Conservation (phyloP, 2,797 vertebrate genomes). For the Sciurus vulgaris region DNA sequence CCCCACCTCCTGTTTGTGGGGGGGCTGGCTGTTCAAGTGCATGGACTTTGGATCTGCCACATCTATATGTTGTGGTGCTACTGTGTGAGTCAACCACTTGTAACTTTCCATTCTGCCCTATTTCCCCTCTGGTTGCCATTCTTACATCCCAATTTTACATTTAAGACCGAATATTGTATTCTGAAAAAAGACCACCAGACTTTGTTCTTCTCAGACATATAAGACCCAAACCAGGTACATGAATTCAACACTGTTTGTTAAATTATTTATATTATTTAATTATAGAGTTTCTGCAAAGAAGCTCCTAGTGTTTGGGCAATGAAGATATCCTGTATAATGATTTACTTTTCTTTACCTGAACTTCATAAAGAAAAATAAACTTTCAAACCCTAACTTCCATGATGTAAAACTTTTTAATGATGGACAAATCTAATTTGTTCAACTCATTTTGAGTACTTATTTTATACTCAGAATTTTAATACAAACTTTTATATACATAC, state of each 20-base stretch:
- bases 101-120: too few species aligned
- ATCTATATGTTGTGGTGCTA: too few species aligned
- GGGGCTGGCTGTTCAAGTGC: too few species aligned
- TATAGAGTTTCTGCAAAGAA: neutral
- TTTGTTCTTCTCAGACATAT: too few species aligned
- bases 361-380: neutral
- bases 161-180: too few species aligned
- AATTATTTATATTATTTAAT: neutral
- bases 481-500: neutral
- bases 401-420: neutral
- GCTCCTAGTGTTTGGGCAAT: neutral
- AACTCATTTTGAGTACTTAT: neutral
- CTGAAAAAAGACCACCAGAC: too few species aligned
- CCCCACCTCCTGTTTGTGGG: too few species aligned
- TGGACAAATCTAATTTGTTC: neutral
- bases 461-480: constrained; percentile 22
- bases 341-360: neutral
- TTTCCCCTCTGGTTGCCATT: too few species aligned
- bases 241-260: neutral
- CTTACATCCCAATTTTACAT: too few species aligned
- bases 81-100: too few species aligned
- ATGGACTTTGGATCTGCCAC: too few species aligned
- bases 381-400: neutral
- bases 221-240: neutral
- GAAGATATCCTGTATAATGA: neutral